Evolutionary conservation across 2,797 vertebrate species (phyloP), one percentile per base, ranked within the genome.

Genomic region (Euphonia xanthogaster): DNA sequence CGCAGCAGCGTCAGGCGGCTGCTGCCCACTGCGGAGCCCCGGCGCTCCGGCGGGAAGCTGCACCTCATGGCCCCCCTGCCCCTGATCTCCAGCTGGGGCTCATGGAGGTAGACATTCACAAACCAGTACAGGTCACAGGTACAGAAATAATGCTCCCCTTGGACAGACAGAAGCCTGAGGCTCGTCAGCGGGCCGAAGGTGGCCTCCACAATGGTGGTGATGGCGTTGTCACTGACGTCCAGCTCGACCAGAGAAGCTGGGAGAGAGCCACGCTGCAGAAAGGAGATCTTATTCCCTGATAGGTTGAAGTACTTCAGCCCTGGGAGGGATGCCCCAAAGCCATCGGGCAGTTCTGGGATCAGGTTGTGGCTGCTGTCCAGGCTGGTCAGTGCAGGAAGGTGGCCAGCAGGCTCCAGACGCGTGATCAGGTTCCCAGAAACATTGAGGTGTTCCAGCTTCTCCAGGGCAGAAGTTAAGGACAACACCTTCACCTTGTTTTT

Each of bases 111-210:
- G 20, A 77, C 10, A 0, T 90, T 97, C 42, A 90, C 89, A 0
- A 97, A 95, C 96, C 96, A 97, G 57, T 97, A 97, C 24, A 96
- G 55, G 60, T 97, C 96, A 31, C 96, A 97, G 66, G 84, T 97
- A 12, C 95, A 97, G 80, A 97, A 97, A 10, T 95, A 97, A 10
- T 97, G 94, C 60, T 95, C 77, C 4, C 96, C 95, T 62, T 61
- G 85, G 4, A 86, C 55, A 0, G 72, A 81, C 54, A 97, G 50
- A 15, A 95, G 23, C 2, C 71, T 75, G 62, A 97, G 15, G 21
- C 62, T 93, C 0, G 5, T 84, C 40, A 97, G 54, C 2, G 16
- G 82, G 39, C 89, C 16, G 0, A 97, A 96, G 1, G 80, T 89
- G 39, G 84, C 92, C 65, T 97, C 89, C 74, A 68, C 90, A 0